Conservation (phyloP, 1,140 invertebrate genomes). For the Sycophaga agraensis region DNA sequence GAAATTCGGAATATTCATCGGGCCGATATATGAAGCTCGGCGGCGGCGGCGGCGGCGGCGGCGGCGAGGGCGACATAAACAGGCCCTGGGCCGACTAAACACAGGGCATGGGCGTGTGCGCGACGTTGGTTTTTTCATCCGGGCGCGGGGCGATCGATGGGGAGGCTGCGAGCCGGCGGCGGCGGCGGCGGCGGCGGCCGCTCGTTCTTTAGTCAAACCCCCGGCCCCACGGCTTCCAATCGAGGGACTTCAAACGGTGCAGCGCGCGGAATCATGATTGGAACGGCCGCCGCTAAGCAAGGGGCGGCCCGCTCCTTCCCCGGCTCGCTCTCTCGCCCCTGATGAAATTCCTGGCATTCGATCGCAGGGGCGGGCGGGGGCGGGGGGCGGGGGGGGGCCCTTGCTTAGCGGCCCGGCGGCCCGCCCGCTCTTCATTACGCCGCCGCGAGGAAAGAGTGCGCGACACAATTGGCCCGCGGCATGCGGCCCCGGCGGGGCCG, state of each 20-base stretch:
- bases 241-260: constrained; percentile 60
- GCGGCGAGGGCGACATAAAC: constrained; percentile 5
- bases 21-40: constrained; percentile 12
- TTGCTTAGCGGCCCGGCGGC: no score
- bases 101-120: no score
- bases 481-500: background rate
- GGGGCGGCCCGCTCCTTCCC: constrained; percentile 42
- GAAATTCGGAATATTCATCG: constrained; percentile 26
- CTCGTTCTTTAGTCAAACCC: constrained; percentile 60
- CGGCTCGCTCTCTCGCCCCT: constrained; percentile 41
- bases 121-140: constrained; percentile 13
- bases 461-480: background rate
- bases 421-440: no score
- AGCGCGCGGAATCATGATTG: constrained; percentile 58
- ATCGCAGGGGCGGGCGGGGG: constrained; percentile 54
- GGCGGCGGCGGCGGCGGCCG: constrained; percentile 38
- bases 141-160: constrained; percentile 4
- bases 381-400: no score
- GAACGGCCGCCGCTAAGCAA: constrained; percentile 55
- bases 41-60: background rate
- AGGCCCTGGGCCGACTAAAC: no score
- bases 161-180: no score
- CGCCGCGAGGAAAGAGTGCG: background rate
- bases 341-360: constrained; percentile 61
- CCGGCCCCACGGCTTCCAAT: constrained; percentile 60